phyloP scores from a whole-genome alignment of 2,888 invertebrate species.

The Pandemis corylana region DNA sequence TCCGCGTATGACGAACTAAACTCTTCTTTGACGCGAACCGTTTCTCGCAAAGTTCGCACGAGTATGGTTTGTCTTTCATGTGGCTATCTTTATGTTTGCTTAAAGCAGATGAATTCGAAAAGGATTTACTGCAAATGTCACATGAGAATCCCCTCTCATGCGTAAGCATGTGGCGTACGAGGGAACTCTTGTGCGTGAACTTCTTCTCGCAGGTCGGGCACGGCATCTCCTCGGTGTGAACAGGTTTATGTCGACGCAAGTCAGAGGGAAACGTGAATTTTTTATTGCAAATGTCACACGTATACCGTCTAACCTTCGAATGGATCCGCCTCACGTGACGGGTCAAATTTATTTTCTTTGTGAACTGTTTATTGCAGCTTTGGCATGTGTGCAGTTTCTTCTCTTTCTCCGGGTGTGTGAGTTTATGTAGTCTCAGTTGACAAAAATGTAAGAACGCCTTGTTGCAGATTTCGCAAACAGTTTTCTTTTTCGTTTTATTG shows the following conservation, averaged over 20 bases:
- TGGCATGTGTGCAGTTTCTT: background rate
- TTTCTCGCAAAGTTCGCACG: background rate
- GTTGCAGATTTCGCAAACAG: background rate
- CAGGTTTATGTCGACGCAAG: background rate
- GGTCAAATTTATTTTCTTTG: background rate
- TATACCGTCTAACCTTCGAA: background rate
- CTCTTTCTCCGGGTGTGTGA: background rate
- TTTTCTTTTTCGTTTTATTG: background rate
- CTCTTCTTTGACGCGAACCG: background rate
- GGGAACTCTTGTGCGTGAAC: background rate
- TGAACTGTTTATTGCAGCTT: background rate
- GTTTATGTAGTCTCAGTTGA: background rate
- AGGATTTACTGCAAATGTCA: background rate
- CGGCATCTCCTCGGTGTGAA: background rate
- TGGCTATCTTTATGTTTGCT: background rate
- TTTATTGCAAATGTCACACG: background rate
- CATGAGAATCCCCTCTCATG: background rate
- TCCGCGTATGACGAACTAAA: background rate
- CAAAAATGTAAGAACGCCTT: background rate
- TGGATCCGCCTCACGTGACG: background rate
- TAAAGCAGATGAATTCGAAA: background rate
- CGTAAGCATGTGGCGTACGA: background rate
- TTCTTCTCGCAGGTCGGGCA: background rate
- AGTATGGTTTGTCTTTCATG: background rate
- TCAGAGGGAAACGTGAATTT: background rate